Base-by-base conservation (phyloP, 2,888 invertebrate species). In the Perithous albicinctus region DNA sequence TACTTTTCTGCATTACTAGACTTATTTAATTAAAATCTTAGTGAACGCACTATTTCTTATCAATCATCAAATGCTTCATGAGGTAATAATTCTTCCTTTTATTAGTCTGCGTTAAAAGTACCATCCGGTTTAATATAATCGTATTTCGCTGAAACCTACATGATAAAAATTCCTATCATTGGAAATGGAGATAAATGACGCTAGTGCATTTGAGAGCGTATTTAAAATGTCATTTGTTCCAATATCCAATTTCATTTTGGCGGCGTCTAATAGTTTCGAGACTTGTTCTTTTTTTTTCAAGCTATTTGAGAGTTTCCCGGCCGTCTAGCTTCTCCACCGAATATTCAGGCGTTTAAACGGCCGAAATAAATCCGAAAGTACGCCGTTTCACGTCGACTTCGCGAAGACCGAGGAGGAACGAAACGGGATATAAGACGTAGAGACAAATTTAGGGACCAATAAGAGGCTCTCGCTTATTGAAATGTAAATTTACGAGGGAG, bases 401-500 rank as follows among this genome's bases (percentile, higher is more conserved):
- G 38, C 38, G 64, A 72, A 48, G 77, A 78, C 66, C 54, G 51
- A 63, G 66, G 23, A 56, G 38, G 67, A 67, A 51, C 69, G 82
- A 80, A 82, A 82, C 70, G 74, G 81, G 78, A 81, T 77, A 61
- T 78, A 81, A 84, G 84, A 77, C 79, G 78, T 51, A 23, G 66
- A 79, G 80, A 84, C 81, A 81, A 86, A 84, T 86, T 85, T 85
- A 82, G 80, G 76, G 78, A 83, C 82, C 84, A 86, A 84, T 84
- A 85, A 84, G 64, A 82, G 80, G 59, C 64, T 84, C 82, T 82
- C 85, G 79, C 79, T 82, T 84, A 83, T 85, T 84, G 78, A 78
- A 86, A 86, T 85, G 80, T 83, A 85, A 85, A 86, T 86, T 86
- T 84, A 86, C 83, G 85, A 84, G 76, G 78, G 72, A 70, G 82